phyloP scores from a whole-genome alignment of 2,888 invertebrate species.

The Cataglyphis altisquamis region DNA sequence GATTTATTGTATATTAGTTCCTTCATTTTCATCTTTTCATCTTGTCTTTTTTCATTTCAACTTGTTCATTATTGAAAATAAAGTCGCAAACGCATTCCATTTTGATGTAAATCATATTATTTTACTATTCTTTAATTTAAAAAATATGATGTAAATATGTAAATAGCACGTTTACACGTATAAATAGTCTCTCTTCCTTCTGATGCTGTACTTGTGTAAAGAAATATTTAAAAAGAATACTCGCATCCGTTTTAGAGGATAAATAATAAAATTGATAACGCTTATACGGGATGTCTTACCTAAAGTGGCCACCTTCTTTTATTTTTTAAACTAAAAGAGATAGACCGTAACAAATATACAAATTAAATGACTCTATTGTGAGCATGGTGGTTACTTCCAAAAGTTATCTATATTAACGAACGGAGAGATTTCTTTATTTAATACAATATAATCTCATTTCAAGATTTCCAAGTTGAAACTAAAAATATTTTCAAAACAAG shows the following conservation, averaged over 20 bases:
- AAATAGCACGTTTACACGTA: not conserved
- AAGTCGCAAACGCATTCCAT: not conserved
- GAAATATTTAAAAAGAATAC: not conserved
- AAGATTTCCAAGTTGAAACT: no score
- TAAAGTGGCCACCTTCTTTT: no score
- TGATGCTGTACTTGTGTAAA: not conserved
- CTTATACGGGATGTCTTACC: not conserved
- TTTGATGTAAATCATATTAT: not conserved
- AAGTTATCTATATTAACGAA: no score
- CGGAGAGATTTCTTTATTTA: no score
- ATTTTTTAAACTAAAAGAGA: no score
- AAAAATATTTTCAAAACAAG: no score
- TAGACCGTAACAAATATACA: no score
- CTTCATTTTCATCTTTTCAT: not conserved
- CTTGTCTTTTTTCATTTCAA: constrained; percentile 1
- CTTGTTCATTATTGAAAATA: not conserved
- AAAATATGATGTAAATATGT: not conserved
- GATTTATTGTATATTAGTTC: not conserved
- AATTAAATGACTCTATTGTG: no score
- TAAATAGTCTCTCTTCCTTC: not conserved
- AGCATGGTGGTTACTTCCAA: no score
- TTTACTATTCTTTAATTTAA: not conserved
- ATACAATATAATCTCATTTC: no score
- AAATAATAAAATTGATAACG: constrained; percentile 12
- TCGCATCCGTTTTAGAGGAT: not conserved